phyloP scores from a whole-genome alignment of 2,888 invertebrate species.

The Ophonus ardosiacus region DNA sequence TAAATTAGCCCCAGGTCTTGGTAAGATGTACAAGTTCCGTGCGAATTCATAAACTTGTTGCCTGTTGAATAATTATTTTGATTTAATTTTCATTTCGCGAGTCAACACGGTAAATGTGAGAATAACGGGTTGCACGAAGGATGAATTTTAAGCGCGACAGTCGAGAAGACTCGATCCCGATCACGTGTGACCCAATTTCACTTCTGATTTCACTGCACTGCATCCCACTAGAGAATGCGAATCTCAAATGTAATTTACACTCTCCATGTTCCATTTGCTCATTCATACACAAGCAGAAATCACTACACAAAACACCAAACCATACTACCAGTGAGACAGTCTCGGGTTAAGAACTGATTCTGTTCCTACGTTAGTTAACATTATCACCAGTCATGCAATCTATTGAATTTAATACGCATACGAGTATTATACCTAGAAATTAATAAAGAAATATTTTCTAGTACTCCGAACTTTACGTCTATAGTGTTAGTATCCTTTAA shows the following conservation, averaged over 20 bases:
- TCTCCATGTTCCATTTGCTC: constrained; percentile 29
- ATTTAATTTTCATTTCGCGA: constrained; percentile 62
- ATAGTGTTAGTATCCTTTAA: too few relatives aligned
- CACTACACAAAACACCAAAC: not conserved
- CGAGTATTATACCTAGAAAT: too few relatives aligned
- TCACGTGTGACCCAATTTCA: constrained; percentile 59
- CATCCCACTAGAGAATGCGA: constrained; percentile 42
- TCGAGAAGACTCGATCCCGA: constrained; percentile 29
- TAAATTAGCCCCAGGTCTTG: constrained; percentile 62
- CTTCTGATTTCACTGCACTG: constrained; percentile 50
- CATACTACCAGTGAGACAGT: too few relatives aligned
- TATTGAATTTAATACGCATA: too few relatives aligned
- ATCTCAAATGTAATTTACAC: constrained; percentile 51
- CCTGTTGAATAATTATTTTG: constrained; percentile 63
- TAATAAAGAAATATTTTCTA: too few relatives aligned
- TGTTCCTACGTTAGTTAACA: too few relatives aligned
- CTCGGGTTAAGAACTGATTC: too few relatives aligned
- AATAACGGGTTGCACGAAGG: constrained; percentile 54
- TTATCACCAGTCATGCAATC: too few relatives aligned
- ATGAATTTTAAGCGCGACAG: constrained; percentile 50
- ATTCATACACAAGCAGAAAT: not conserved
- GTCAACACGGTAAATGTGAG: constrained; percentile 61
- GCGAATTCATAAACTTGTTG: constrained; percentile 64
- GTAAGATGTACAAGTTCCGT: constrained; percentile 63
- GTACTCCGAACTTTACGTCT: too few relatives aligned